phyloP scores from a whole-genome alignment of 2,888 invertebrate species.

The Vesta saturnalis region DNA sequence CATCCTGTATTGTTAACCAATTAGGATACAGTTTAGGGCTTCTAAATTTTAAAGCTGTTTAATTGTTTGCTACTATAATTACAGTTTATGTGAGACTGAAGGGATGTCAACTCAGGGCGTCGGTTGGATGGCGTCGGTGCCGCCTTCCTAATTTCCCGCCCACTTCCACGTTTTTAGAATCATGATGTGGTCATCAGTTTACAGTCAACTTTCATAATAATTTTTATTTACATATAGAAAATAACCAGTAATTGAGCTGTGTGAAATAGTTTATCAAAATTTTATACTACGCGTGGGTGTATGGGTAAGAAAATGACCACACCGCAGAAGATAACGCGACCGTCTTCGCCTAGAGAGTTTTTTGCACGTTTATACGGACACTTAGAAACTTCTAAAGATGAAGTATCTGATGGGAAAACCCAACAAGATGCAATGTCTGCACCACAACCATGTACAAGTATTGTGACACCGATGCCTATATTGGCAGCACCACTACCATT shows the following conservation, averaged over 20 bases:
- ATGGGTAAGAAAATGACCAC: slow-evolving; percentile 33
- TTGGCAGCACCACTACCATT: slow-evolving; percentile 57
- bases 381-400: slow-evolving; percentile 64
- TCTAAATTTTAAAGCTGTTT: slow-evolving; percentile 26
- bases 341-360: slow-evolving; percentile 83
- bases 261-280: neutral
- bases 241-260: neutral
- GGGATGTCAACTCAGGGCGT: slow-evolving; percentile 40
- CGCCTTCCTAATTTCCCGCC: slow-evolving; percentile 42
- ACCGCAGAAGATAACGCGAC: slow-evolving; percentile 59
- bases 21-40: slow-evolving; percentile 21
- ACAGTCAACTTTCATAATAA: slow-evolving; percentile 25
- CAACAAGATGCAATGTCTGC: slow-evolving; percentile 12
- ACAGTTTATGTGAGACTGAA: slow-evolving; percentile 26
- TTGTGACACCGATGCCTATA: slow-evolving; percentile 57
- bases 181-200: slow-evolving; percentile 31
- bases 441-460: slow-evolving; percentile 22
- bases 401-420: slow-evolving; percentile 30
- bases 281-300: neutral
- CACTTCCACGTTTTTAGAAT: slow-evolving; percentile 28
- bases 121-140: slow-evolving; percentile 43
- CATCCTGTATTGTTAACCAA: slow-evolving; percentile 30
- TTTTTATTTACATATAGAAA: slow-evolving; percentile 33
- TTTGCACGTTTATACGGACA: slow-evolving; percentile 84
- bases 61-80: slow-evolving; percentile 31